Base-by-base conservation (phyloP, 2,888 invertebrate species). In the Amphipoea lucens region DNA sequence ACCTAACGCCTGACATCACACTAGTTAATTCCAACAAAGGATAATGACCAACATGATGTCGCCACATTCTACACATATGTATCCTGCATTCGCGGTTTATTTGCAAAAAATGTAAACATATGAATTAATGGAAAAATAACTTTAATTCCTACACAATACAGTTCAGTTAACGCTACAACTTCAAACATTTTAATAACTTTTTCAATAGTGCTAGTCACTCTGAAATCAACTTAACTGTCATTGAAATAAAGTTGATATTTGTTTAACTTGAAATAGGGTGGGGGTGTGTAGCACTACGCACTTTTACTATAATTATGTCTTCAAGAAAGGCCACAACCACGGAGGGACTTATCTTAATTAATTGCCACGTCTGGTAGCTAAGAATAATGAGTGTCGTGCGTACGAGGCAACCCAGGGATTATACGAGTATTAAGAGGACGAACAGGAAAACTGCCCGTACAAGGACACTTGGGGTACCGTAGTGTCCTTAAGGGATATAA, bases 361-460 rank as follows among this genome's bases (percentile, higher is more conserved):
- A 82, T 85, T 77, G 79, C 77, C 86, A 75, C 71, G 67, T 66
- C 68, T 66, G 70, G 81, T 69, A 54, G 29, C 72, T 63, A 72
- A 87, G 76, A 71, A 81, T 84, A 85, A 83, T 78, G 75, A 72
- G 72, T n/a, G 42, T 69, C 72, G 71, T 74, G 81, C 87, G 36
- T 74, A 40, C 12, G 54, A 63, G 51, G 60, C 74, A 69, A 63
- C 67, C 54, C 11, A 63, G 57, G 71, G 74, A 84, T 84, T 74
- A 74, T 63, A 29, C 29, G 29, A 29, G 29, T 29, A 72, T 51
- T 36, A 68, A 54, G 29, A 66, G 67, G 71, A n/a, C 57, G 20
- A 66, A 48, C 23, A 76, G 69, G 67, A 72, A 65, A 76, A 69
- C 60, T 48, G 62, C 4, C 12, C 20, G 1, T 45, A 67, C n/a